A percentile compares a stretch with the other conserved stretches of the same genome.
phyloP scores from a whole-genome alignment of 92 coral and sea anemone species.

The Siderastrea radians region DNA sequence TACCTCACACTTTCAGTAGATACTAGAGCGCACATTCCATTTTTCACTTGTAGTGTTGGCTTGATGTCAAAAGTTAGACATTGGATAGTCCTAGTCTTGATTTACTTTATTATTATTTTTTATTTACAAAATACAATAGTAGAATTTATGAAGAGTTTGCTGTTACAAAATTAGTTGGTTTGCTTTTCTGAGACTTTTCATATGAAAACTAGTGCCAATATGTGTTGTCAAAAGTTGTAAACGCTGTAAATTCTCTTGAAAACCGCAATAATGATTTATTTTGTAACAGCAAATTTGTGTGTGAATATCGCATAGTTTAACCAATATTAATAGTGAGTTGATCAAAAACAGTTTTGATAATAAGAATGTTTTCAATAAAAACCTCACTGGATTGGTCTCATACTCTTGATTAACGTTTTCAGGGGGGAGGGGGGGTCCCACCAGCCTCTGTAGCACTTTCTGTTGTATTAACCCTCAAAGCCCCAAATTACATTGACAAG shows the following conservation, averaged over 20 bases:
- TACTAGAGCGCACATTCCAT: neutral
- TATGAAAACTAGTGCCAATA: neutral
- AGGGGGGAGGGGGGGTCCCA: too few relatives aligned
- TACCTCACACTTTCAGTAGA: neutral
- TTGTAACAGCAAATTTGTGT: neutral
- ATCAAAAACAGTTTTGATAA: neutral
- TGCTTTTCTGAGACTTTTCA: neutral
- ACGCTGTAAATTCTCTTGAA: neutral
- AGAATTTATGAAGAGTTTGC: neutral
- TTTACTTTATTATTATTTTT: too few relatives aligned
- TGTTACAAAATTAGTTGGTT: neutral
- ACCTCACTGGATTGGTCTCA: slow-evolving; percentile 1
- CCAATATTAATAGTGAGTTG: neutral
- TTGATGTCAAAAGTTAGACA: neutral
- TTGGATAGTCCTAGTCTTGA: neutral
- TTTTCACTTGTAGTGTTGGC: neutral
- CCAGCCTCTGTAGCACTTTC: too few relatives aligned
- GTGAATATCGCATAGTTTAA: neutral
- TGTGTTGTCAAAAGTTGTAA: too few relatives aligned
- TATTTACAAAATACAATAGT: neutral
- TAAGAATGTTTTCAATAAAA: slow-evolving; percentile 8
- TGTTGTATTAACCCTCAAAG: too few relatives aligned
- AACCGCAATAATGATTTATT: neutral
- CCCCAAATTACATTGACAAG: too few relatives aligned
- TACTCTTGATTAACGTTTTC: neutral